Conservation (phyloP, 2,797 vertebrate genomes). For the Thamnophis elegans region DNA sequence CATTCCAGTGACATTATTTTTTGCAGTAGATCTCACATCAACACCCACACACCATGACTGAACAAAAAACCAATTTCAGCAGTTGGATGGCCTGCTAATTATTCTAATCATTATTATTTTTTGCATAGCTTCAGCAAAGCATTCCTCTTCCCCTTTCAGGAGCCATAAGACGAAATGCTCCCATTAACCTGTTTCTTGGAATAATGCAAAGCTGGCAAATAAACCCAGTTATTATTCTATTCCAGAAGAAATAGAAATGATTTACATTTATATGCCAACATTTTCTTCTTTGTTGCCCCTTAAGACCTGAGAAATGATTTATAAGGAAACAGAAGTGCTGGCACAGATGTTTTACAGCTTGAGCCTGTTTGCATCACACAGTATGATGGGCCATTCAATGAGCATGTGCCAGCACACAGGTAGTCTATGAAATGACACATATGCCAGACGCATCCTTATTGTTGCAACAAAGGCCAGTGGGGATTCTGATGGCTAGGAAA, state of each 20-base stretch:
- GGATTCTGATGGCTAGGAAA: constrained; percentile 30
- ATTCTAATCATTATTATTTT: constrained; percentile 35
- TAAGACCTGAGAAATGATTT: constrained; percentile 70
- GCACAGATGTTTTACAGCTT: constrained; percentile 62
- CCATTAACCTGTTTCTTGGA: constrained; percentile 31
- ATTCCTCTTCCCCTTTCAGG: neutral
- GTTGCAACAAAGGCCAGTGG: neutral
- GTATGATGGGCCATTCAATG: constrained; percentile 32
- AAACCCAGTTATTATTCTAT: constrained; percentile 67
- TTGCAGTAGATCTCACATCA: constrained; percentile 7
- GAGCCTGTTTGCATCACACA: constrained; percentile 52
- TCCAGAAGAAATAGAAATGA: constrained; percentile 62
- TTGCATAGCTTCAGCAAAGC: constrained; percentile 42
- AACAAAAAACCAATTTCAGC: constrained; percentile 25
- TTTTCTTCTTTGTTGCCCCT: constrained; percentile 65
- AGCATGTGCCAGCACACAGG: constrained; percentile 29
- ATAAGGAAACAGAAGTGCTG: constrained; percentile 64
- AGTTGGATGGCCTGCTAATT: constrained; percentile 42
- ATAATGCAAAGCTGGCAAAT: constrained; percentile 63
- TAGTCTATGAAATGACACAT: neutral
- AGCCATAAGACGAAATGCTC: constrained; percentile 5
- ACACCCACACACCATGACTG: neutral
- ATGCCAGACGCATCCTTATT: constrained; percentile 21
- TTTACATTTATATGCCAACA: constrained; percentile 69
- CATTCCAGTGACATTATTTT: constrained; percentile 39